These are phyloP conservation scores for Oreochromis niloticus DNA, from an alignment of 2,113 vertebrate species.

Conservation along the genomic window DNA sequence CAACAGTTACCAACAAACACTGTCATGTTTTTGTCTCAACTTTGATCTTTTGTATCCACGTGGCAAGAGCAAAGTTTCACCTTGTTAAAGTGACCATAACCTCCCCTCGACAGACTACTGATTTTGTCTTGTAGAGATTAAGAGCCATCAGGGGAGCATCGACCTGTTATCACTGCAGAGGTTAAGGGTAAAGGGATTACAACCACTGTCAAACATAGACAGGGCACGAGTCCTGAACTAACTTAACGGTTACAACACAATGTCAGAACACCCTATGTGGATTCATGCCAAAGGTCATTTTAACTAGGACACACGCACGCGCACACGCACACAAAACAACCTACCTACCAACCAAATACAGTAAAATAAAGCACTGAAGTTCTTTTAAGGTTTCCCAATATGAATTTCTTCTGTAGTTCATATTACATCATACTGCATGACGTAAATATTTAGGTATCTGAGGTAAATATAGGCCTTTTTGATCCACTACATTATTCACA, in stretches of 20 bases:
- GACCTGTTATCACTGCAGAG: constrained; percentile 17
- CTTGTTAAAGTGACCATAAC: background rate
- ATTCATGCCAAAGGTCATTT: background rate
- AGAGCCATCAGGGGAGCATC: background rate
- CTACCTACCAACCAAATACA: background rate
- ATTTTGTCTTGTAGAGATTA: background rate
- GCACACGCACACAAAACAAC: too few relatives aligned
- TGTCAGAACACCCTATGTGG: background rate
- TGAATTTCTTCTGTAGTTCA: background rate
- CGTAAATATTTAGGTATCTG: background rate
- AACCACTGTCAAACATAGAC: background rate
- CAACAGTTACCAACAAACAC: background rate
- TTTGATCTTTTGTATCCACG: background rate
- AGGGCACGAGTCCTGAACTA: background rate
- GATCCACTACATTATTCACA: background rate
- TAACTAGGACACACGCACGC: background rate
- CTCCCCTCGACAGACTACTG: background rate
- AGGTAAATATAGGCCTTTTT: background rate
- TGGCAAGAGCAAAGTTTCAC: background rate
- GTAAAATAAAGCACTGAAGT: background rate
- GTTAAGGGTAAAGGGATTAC: background rate
- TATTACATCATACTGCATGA: background rate
- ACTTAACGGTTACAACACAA: background rate
- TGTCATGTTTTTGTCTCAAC: background rate
- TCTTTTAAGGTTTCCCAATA: background rate